Conservation (phyloP, 2,797 vertebrate genomes). For the Xenopus petersii region DNA sequence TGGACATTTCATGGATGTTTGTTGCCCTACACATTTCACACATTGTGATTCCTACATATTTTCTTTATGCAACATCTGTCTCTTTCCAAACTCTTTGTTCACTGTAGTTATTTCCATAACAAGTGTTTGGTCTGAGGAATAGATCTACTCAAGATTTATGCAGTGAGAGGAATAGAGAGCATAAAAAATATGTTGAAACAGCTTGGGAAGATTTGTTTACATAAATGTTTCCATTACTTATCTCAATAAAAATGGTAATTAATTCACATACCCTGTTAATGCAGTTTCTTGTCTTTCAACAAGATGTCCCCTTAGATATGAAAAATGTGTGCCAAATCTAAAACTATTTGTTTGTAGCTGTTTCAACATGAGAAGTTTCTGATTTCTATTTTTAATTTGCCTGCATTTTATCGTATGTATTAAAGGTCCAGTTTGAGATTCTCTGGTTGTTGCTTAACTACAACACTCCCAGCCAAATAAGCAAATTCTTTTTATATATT, state of each 20-base stretch:
- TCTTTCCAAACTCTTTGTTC: slow-evolving; percentile 18
- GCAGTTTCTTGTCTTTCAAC: slow-evolving; percentile 25
- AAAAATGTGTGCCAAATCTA: background rate
- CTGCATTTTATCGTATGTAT: too few species aligned
- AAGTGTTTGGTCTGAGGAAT: slow-evolving; percentile 27
- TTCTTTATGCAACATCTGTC: slow-evolving; percentile 33
- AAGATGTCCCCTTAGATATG: slow-evolving; percentile 16
- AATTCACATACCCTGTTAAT: slow-evolving; percentile 29
- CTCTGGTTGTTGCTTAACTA: too few species aligned
- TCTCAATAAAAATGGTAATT: slow-evolving; percentile 48
- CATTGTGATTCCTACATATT: background rate
- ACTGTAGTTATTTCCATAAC: slow-evolving; percentile 31
- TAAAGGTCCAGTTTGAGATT: too few species aligned
- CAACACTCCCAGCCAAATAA: too few species aligned
- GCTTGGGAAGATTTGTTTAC: slow-evolving; percentile 35
- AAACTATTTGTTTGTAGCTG: background rate
- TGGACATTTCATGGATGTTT: background rate
- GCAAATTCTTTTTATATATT: too few species aligned
- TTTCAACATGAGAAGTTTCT: too few species aligned
- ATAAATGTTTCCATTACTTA: slow-evolving; percentile 42
- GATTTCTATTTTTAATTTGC: too few species aligned
- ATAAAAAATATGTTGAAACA: slow-evolving; percentile 42
- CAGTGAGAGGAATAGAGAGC: slow-evolving; percentile 18
- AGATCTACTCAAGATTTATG: slow-evolving; percentile 32
- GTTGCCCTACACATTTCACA: background rate